Evolutionary conservation across 2,797 vertebrate species (phyloP).

Genomic region (Leptoclinus maculatus): DNA sequence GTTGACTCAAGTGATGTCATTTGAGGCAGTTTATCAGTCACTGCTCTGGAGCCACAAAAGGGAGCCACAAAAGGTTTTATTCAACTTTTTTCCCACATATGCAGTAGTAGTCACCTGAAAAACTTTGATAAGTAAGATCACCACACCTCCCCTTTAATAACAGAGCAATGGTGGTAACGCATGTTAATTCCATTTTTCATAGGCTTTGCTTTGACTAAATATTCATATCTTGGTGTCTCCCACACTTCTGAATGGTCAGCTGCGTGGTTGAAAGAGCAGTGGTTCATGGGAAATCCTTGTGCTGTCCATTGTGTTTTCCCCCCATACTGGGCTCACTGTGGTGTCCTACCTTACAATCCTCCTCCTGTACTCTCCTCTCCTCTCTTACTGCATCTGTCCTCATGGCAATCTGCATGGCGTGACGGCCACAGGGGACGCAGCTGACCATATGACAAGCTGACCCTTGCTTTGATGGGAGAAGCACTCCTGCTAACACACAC

Average conservation of each 20-base stretch:
- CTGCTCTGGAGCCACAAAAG: neutral
- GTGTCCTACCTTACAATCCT: slow-evolving; percentile 25
- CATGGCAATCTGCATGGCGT: slow-evolving; percentile 66
- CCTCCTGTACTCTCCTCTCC: slow-evolving; percentile 5
- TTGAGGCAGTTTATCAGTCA: neutral
- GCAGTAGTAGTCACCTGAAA: neutral
- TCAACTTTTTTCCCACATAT: neutral
- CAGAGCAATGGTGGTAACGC: neutral
- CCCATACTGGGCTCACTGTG: slow-evolving; percentile 28
- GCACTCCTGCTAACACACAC: slow-evolving; percentile 63
- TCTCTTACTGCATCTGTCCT: slow-evolving; percentile 42
- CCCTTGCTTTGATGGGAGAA: slow-evolving; percentile 65
- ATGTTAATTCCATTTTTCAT: neutral
- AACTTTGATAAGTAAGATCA: neutral
- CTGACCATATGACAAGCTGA: slow-evolving; percentile 73
- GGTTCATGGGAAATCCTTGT: slow-evolving; percentile 42
- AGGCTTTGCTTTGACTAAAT: neutral
- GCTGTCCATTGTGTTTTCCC: slow-evolving; percentile 33
- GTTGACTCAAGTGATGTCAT: neutral
- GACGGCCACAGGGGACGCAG: slow-evolving; percentile 68
- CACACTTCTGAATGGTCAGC: slow-evolving; percentile 28
- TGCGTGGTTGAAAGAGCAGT: neutral
- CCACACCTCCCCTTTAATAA: neutral
- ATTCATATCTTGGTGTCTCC: slow-evolving; percentile 32
- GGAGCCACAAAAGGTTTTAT: neutral